Percentiles rank a stretch among this genome's conserved stretches.
phyloP scores from a whole-genome alignment of 2,113 vertebrate species.

The Oxyruncus cristatus region DNA sequence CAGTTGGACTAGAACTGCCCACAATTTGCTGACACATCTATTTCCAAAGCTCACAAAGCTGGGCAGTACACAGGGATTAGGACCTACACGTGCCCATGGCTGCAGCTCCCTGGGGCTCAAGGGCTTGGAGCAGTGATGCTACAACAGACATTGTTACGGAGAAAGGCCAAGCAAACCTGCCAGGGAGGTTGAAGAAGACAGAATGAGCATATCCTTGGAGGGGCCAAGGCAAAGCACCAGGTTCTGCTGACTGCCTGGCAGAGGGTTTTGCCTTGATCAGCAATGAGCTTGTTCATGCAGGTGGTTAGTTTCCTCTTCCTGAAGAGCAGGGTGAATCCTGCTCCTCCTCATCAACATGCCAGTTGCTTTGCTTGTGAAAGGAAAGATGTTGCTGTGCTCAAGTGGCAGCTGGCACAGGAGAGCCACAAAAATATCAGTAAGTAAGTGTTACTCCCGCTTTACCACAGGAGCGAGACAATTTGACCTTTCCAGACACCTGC shows the following conservation, averaged over 20 bases:
- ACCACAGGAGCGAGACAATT: not conserved
- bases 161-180: not conserved
- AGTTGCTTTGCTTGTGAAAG: not conserved
- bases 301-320: not conserved
- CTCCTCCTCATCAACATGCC: not conserved
- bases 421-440: not conserved
- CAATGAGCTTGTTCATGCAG: not conserved
- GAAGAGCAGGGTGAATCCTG: not conserved
- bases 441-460: not conserved
- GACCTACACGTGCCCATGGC: rapidly evolving
- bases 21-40: not conserved
- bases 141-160: not conserved
- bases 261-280: not conserved
- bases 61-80: not conserved
- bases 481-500: not conserved
- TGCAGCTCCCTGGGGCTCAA: not conserved
- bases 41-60: not conserved
- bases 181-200: not conserved
- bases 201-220: not conserved
- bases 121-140: rapidly evolving
- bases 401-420: not conserved
- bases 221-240: not conserved
- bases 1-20: not conserved
- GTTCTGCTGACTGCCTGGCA: not conserved
- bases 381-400: not conserved